Evolutionary conservation across 92 coral and sea anemone genomes (phyloP).

Genomic region (Phenganax subtilis): DNA sequence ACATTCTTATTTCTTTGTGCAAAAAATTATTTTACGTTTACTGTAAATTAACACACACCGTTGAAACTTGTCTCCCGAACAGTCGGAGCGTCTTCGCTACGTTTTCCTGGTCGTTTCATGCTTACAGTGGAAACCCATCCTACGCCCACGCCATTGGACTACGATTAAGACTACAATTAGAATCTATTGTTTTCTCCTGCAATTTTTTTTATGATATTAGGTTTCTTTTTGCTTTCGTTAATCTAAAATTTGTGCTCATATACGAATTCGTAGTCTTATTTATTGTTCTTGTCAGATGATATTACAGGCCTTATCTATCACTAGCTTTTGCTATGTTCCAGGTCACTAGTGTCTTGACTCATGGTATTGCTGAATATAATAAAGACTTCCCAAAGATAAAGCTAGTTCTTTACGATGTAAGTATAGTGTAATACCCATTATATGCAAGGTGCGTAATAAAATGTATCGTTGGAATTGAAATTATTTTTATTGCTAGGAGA

Average conservation of each 20-base stretch:
- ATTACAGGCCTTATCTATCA: neutral
- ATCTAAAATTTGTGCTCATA: no score
- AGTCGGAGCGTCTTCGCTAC: no score
- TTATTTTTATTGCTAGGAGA: neutral
- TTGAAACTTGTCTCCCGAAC: no score
- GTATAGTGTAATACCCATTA: neutral
- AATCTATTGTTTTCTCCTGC: neutral
- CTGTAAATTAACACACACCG: no score
- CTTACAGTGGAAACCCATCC: no score
- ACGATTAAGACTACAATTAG: neutral
- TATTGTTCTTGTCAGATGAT: no score
- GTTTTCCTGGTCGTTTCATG: no score
- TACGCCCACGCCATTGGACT: neutral
- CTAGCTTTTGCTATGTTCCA: slow-evolving; percentile 17
- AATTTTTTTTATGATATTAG: neutral
- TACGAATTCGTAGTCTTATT: no score
- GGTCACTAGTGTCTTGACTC: slow-evolving; percentile 87
- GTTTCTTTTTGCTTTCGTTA: no score
- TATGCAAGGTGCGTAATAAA: neutral
- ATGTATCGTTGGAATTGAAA: neutral
- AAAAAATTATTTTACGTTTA: no score
- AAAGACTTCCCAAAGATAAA: slow-evolving; percentile 89
- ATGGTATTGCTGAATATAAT: slow-evolving; percentile 93
- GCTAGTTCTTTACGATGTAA: slow-evolving; percentile 76
- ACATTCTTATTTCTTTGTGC: no score